Conservation (phyloP, 2,113 vertebrate genomes). For the Galbula dea region DNA sequence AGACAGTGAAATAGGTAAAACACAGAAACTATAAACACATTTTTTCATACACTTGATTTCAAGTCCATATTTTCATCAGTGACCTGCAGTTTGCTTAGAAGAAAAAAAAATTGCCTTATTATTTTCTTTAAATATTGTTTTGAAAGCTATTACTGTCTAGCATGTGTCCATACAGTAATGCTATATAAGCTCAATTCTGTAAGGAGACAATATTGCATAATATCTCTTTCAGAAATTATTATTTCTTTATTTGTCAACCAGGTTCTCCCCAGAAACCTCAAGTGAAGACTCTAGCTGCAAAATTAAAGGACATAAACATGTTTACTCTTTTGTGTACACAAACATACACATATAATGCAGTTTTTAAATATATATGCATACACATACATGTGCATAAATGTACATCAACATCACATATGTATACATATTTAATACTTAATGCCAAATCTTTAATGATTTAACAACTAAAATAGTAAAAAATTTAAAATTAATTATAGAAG, state of each 20-base stretch:
- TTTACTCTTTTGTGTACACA: not conserved
- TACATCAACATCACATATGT: not conserved
- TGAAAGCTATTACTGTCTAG: not conserved
- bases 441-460: not conserved
- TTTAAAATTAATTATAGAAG: not conserved
- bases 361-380: not conserved
- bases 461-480: not conserved
- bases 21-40: not conserved
- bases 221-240: not conserved
- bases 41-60: not conserved
- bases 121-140: not conserved
- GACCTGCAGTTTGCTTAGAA: not conserved
- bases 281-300: not conserved
- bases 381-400: not conserved
- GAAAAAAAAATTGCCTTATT: not conserved
- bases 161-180: not conserved
- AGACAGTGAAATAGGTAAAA: not conserved
- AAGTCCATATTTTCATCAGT: not conserved
- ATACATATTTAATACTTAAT: not conserved
- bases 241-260: not conserved
- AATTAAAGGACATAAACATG: not conserved
- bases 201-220: not conserved
- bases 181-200: not conserved
- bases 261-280: not conserved
- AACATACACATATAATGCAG: not conserved